Conservation (phyloP, 2,113 vertebrate genomes). For the Erpornis zantholeuca region DNA sequence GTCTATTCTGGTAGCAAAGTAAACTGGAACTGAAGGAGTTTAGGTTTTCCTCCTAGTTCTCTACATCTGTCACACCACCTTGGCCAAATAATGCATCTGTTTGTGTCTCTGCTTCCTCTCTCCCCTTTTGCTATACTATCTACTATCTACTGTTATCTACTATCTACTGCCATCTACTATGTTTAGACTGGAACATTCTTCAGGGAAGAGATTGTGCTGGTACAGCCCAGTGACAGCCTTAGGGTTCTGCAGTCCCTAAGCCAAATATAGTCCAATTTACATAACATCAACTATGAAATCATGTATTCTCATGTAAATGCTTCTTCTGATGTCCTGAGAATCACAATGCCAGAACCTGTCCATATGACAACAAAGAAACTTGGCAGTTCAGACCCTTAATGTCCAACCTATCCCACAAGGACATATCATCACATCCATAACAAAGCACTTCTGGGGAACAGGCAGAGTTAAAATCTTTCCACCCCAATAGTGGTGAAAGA, state of each 20-base stretch:
- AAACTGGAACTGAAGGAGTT: neutral
- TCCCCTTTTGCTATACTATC: neutral
- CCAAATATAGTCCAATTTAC: neutral
- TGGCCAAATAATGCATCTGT: neutral
- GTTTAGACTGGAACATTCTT: neutral
- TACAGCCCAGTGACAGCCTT: neutral
- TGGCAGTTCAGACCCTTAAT: neutral
- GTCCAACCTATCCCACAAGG: neutral
- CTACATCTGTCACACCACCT: neutral
- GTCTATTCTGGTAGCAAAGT: neutral
- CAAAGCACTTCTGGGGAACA: neutral
- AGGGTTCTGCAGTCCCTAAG: neutral
- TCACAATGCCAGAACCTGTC: neutral
- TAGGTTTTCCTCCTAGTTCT: neutral
- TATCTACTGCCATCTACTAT: neutral
- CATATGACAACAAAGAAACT: neutral
- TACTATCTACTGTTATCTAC: neutral
- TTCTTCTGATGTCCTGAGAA: neutral
- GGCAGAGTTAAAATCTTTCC: constrained; percentile 39
- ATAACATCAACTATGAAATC: neutral
- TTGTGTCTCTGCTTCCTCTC: neutral
- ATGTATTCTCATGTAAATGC: neutral
- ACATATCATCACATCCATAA: neutral
- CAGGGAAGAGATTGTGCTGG: neutral
- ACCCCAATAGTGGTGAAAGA: constrained; percentile 45